Percentiles rank a stretch among this genome's conserved stretches.
Conservation (phyloP, 2,888 invertebrate species). For the Mactromeris polynyma region DNA sequence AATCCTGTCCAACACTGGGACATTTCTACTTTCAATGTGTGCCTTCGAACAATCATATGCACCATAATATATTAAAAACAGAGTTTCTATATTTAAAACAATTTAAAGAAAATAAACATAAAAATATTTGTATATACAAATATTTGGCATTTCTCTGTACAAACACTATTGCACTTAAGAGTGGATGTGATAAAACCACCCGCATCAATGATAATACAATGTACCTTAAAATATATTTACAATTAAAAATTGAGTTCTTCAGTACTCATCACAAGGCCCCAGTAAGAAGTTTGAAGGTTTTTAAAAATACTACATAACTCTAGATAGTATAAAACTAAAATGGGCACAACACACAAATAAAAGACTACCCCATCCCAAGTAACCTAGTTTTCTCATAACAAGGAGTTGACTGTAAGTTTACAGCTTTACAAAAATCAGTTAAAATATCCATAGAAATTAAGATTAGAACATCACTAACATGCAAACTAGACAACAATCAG, state of each 20-base stretch:
- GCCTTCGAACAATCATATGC: conserved; percentile 39
- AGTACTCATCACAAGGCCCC: conserved; percentile 62
- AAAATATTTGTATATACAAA: conserved; percentile 73
- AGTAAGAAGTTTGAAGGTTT: conserved; percentile 54
- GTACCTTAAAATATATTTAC: conserved; percentile 52
- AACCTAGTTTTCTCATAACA: neutral
- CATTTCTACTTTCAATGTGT: neutral
- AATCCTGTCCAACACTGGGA: neutral
- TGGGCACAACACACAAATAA: conserved; percentile 33
- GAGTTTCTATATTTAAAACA: conserved; percentile 69
- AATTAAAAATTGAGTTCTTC: conserved; percentile 41
- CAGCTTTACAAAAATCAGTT: neutral
- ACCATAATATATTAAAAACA: conserved; percentile 71
- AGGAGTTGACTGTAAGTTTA: neutral
- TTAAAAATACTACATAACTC: conserved; percentile 38
- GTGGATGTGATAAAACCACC: conserved; percentile 39
- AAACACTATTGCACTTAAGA: conserved; percentile 70
- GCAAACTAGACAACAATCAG: neutral
- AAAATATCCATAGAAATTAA: neutral
- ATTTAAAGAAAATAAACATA: conserved; percentile 71
- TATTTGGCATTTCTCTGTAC: conserved; percentile 70
- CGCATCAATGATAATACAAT: conserved; percentile 19
- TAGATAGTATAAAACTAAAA: conserved; percentile 37
- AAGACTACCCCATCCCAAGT: neutral
- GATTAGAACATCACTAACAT: conserved; percentile 40